phyloP scores from a whole-genome alignment of 1,140 invertebrate species.

The Brachystomella parvula region DNA sequence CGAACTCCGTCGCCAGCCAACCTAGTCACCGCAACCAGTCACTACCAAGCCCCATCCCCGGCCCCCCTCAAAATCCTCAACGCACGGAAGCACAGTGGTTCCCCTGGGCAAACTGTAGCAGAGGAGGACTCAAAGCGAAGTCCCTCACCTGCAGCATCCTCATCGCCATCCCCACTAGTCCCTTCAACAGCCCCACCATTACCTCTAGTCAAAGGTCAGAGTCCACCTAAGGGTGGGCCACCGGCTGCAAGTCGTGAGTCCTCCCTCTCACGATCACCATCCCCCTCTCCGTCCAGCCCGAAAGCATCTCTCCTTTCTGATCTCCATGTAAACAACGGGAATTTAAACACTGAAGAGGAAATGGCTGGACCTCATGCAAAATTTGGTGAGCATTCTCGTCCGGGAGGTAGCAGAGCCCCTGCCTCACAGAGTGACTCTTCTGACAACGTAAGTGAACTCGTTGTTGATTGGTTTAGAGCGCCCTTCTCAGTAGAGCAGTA shows the following conservation, averaged over 20 bases:
- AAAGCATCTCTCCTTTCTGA: slow-evolving; percentile 18
- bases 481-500: too few relatives aligned
- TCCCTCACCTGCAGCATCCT: neutral
- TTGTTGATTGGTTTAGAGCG: too few relatives aligned
- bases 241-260: neutral
- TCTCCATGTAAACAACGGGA: neutral
- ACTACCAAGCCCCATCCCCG: neutral
- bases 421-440: slow-evolving; percentile 16
- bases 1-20: slow-evolving; percentile 4
- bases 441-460: slow-evolving; percentile 17
- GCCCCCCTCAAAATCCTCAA: neutral
- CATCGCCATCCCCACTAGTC: neutral
- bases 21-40: neutral
- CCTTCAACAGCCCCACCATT: neutral
- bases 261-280: slow-evolving; percentile 19
- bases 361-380: slow-evolving; percentile 32
- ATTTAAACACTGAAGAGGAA: slow-evolving; percentile 9
- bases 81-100: neutral
- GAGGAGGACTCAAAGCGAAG: neutral
- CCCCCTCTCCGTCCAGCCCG: slow-evolving; percentile 1
- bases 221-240: neutral
- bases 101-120: neutral
- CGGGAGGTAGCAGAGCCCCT: slow-evolving; percentile 4
- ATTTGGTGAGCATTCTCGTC: slow-evolving; percentile 12
- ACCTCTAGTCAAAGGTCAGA: neutral